These are phyloP conservation scores for Noctua janthe DNA, from an alignment of 2,888 invertebrate genomes.

Conservation along the genomic window DNA sequence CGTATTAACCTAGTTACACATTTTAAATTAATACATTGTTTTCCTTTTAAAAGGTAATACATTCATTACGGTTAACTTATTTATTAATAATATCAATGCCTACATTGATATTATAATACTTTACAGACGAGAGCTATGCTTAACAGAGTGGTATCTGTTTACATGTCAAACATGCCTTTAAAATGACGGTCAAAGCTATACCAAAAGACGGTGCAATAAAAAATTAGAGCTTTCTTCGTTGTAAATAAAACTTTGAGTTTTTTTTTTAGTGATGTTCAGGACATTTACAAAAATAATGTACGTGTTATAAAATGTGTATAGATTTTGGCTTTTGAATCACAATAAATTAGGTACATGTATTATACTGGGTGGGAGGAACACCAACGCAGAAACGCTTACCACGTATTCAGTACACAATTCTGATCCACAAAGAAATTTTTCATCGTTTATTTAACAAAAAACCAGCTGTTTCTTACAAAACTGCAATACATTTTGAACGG, in stretches of 20 bases:
- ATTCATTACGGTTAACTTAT: background rate
- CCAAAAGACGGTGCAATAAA: background rate
- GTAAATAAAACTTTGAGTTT: background rate
- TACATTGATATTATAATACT: no score
- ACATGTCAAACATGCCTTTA: background rate
- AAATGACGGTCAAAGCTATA: background rate
- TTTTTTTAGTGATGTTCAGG: background rate
- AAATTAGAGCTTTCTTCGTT: background rate
- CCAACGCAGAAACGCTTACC: background rate
- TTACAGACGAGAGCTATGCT: background rate
- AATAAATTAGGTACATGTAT: background rate
- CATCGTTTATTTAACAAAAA: no score
- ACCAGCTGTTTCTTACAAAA: no score
- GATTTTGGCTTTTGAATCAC: background rate
- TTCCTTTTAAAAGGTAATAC: background rate
- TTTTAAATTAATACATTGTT: background rate
- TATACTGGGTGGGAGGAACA: background rate
- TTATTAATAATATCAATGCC: background rate
- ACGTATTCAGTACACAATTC: no score
- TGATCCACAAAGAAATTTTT: no score
- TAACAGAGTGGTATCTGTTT: background rate
- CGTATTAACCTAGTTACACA: background rate
- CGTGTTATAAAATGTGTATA: background rate
- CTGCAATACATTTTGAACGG: no score
- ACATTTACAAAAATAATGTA: background rate